These are phyloP conservation scores for Pentamera pediparva DNA, from an alignment of 53 echinoderm and acorn worm genomes.

Conservation along the genomic window DNA sequence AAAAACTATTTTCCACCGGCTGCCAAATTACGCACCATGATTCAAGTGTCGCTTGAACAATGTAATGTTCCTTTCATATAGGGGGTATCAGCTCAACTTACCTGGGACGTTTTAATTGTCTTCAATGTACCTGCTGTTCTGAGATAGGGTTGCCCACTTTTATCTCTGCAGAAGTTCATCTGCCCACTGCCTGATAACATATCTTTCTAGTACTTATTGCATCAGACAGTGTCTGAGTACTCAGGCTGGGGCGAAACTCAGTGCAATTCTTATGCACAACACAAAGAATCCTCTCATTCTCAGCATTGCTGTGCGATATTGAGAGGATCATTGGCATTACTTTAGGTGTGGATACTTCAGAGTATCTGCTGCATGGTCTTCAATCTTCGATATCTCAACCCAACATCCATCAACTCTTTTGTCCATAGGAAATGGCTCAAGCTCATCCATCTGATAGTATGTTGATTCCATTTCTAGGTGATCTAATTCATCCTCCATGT, in stretches of 20 bases:
- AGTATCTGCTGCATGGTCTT: slow-evolving; percentile 35
- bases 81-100: too few species aligned
- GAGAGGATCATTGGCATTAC: slow-evolving; percentile 44
- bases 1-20: too few species aligned
- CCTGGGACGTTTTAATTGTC: too few species aligned
- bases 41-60: too few species aligned
- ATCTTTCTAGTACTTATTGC: slow-evolving; percentile 9
- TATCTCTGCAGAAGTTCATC: too few species aligned
- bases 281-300: slow-evolving; percentile 56
- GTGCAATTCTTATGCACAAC: slow-evolving; percentile 51
- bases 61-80: too few species aligned
- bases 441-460: slow-evolving; percentile 29
- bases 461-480: slow-evolving; percentile 51
- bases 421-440: slow-evolving; percentile 14
- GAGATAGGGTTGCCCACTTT: too few species aligned
- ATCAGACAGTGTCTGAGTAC: slow-evolving; percentile 20
- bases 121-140: too few species aligned
- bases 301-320: slow-evolving; percentile 48
- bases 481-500: slow-evolving; percentile 45
- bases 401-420: slow-evolving; percentile 47
- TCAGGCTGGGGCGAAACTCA: slow-evolving; percentile 44
- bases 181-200: slow-evolving; percentile 2
- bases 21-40: too few species aligned
- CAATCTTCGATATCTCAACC: slow-evolving; percentile 38
- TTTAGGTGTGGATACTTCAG: slow-evolving; percentile 39